These are phyloP conservation scores for Loxodonta africana DNA, from an alignment of 2,113 vertebrate species.

Conservation along the genomic window DNA sequence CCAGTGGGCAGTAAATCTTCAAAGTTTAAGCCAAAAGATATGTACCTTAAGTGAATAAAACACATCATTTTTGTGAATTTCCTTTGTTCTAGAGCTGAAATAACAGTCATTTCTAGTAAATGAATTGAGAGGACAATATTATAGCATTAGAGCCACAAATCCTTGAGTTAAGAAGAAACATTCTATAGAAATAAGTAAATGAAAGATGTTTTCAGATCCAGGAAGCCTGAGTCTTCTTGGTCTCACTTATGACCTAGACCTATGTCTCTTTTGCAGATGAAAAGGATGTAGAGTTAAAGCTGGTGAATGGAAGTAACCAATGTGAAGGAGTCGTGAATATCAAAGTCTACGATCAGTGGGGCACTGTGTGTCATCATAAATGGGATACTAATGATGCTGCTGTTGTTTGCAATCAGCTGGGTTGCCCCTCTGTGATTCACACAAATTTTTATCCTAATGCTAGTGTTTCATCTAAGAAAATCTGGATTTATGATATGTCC, in stretches of 20 bases:
- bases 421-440: neutral
- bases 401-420: too few species aligned
- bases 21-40: too few species aligned
- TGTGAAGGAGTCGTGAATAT: neutral
- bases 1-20: too few species aligned
- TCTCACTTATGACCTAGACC: neutral
- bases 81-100: too few species aligned
- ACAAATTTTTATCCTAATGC: neutral
- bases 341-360: neutral
- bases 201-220: neutral
- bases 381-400: neutral
- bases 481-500: neutral
- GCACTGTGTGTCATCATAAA: neutral
- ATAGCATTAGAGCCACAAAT: too few species aligned
- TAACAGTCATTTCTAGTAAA: too few species aligned
- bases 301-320: neutral
- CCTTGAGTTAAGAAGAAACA: neutral
- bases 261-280: neutral
- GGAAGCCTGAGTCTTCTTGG: neutral
- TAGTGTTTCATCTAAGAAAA: neutral
- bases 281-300: neutral
- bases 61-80: too few species aligned
- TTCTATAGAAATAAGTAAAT: neutral
- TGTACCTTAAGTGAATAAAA: too few species aligned
- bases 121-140: too few species aligned